Percentiles rank a stretch among this genome's conserved stretches.
Evolutionary conservation across 2,113 vertebrate species (phyloP).

Genomic region (Eonycteris spelaea): DNA sequence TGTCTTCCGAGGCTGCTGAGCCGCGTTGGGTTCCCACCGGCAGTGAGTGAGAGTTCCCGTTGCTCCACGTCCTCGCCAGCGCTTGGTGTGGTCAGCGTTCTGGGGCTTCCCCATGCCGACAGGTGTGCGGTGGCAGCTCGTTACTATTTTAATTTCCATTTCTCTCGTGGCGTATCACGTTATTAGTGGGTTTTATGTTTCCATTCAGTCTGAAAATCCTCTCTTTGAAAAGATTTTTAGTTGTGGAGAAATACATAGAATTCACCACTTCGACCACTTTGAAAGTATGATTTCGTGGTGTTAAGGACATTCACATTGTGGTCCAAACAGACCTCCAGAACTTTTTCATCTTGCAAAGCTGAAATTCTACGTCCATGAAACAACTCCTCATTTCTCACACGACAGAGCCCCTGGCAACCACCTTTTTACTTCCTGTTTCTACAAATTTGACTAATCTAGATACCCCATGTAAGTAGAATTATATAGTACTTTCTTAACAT

Average conservation of each 20-base stretch:
- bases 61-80: background rate
- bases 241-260: background rate
- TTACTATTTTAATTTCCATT: background rate
- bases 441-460: no score
- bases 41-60: background rate
- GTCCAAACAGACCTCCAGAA: background rate
- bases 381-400: no score
- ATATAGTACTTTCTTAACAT: no score
- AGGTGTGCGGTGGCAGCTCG: background rate
- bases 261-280: background rate
- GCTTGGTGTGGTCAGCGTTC: background rate
- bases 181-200: background rate
- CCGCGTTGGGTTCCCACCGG: no score
- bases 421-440: no score
- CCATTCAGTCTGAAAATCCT: background rate
- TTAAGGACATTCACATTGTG: background rate
- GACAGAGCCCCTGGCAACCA: no score
- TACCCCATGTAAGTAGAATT: no score
- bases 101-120: background rate
- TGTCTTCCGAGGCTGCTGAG: background rate
- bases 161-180: background rate
- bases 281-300: background rate
- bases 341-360: background rate
- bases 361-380: no score
- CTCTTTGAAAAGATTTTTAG: background rate